Conservation (phyloP, 2,113 vertebrate species). For the western clawed frog (Xenopus tropicalis) region UCB_Xtro_10.0 CM004445.2:18296001-18296500, state of each 20-base stretch:
- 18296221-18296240: not conserved
- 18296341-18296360: not conserved
- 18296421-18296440: too few relatives aligned
- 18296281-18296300: not conserved
- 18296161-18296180: too few relatives aligned
- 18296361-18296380: slow-evolving; percentile 37
- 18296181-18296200: too few relatives aligned
- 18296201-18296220: not conserved
- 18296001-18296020: not conserved
- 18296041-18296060: not conserved
- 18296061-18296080: slow-evolving; percentile 2
- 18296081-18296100: not conserved
- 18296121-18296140: too few relatives aligned
- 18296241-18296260: not conserved
- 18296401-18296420: too few relatives aligned
- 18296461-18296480: too few relatives aligned
- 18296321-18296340: not conserved
- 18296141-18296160: too few relatives aligned
- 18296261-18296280: not conserved
- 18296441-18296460: too few relatives aligned
- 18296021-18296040: not conserved
- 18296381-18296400: slow-evolving; percentile 61
- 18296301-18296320: not conserved
- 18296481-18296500: too few relatives aligned
- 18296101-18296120: not conserved